Conservation (phyloP, 1,140 invertebrate species). For the Macrobrachium rosenbergii region DNA sequence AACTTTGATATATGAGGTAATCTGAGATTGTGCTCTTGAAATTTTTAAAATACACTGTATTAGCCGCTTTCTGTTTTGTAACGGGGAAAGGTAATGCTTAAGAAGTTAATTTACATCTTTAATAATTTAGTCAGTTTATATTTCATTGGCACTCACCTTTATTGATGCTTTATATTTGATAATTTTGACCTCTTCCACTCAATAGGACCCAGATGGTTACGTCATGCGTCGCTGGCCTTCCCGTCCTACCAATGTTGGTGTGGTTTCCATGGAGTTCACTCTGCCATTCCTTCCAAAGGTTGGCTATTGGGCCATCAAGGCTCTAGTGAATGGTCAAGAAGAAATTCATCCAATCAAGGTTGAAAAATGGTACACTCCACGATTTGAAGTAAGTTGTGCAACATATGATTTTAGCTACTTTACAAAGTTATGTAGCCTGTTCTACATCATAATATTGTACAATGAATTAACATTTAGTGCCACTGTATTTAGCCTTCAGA, state of each 20-base stretch:
- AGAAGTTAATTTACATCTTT: too few species aligned
- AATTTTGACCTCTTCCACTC: neutral
- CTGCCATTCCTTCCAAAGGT: slow-evolving; percentile 69
- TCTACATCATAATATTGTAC: neutral
- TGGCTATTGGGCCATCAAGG: slow-evolving; percentile 73
- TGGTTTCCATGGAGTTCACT: slow-evolving; percentile 63
- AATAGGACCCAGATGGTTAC: slow-evolving; percentile 72
- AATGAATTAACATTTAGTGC: too few species aligned
- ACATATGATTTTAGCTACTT: neutral
- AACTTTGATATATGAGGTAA: too few species aligned
- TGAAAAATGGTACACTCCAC: slow-evolving; percentile 72
- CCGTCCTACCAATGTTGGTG: slow-evolving; percentile 71
- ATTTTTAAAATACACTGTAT: too few species aligned
- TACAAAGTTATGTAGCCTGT: neutral
- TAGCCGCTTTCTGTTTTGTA: too few species aligned
- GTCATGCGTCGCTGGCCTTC: slow-evolving; percentile 74
- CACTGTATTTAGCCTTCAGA: too few species aligned
- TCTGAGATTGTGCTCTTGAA: too few species aligned
- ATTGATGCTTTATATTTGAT: neutral
- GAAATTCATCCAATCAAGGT: slow-evolving; percentile 72
- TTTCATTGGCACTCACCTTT: slow-evolving; percentile 19
- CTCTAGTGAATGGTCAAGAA: slow-evolving; percentile 71
- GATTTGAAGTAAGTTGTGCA: slow-evolving; percentile 71
- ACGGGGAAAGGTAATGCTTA: too few species aligned
- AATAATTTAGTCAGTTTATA: too few species aligned